Evolutionary conservation across 92 coral and sea anemone species (phyloP).

Genomic region (Epizoanthus ramosus): DNA sequence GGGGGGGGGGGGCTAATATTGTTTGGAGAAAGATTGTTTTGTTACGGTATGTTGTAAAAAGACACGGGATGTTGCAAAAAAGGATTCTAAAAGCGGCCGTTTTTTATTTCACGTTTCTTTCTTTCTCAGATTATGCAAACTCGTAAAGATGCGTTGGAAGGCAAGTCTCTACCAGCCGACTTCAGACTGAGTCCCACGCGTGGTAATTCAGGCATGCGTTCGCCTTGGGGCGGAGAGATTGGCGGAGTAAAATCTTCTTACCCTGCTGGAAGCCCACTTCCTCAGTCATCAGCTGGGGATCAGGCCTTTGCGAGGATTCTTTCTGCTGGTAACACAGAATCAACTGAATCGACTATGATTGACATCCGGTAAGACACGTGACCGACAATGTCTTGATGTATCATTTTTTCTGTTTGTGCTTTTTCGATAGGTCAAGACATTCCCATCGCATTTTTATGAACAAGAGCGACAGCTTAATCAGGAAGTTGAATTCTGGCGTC

Average conservation of each 20-base stretch:
- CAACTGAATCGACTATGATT: slow-evolving; percentile 58
- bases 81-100: no score
- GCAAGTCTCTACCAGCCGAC: slow-evolving; percentile 88
- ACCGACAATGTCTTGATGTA: neutral
- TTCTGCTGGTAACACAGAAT: slow-evolving; percentile 75
- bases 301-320: slow-evolving; percentile 54
- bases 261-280: slow-evolving; percentile 35
- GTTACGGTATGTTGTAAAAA: no score
- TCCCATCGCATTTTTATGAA: no score
- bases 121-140: slow-evolving; percentile 79
- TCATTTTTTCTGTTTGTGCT: neutral
- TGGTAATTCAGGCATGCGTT: slow-evolving; percentile 93
- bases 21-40: no score
- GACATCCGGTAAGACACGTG: slow-evolving; percentile 58
- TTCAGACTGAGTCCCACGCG: slow-evolving; percentile 94
- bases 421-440: neutral
- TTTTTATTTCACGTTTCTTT: neutral
- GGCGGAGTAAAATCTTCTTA: slow-evolving; percentile 78
- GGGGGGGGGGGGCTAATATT: no score
- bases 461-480: no score
- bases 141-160: slow-evolving; percentile 89
- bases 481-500: no score
- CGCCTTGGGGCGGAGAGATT: slow-evolving; percentile 99
- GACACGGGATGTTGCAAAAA: neutral
- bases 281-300: slow-evolving; percentile 30